Conservation (phyloP, 2,797 vertebrate genomes). For the Myiothlypis chrysogaster region DNA sequence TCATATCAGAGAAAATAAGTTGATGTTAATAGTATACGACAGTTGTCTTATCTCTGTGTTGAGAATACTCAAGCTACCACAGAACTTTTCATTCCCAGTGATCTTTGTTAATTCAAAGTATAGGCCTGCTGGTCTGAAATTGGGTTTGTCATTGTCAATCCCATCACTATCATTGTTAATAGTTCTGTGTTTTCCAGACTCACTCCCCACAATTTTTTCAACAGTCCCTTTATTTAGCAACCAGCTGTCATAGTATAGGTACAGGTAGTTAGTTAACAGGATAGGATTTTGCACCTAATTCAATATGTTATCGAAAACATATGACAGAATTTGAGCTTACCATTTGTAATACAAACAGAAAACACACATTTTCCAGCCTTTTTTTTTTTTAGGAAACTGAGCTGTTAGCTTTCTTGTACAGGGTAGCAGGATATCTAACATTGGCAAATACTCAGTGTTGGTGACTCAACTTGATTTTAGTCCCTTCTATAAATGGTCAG, state of each 20-base stretch:
- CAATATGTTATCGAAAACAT: background rate
- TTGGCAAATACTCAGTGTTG: background rate
- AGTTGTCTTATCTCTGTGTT: background rate
- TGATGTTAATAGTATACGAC: background rate
- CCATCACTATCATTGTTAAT: background rate
- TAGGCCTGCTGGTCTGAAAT: background rate
- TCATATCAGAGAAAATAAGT: background rate
- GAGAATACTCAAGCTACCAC: background rate
- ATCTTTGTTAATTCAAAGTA: slow-evolving; percentile 19
- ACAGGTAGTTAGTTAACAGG: background rate
- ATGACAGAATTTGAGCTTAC: background rate
- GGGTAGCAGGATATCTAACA: background rate
- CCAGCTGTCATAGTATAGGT: background rate
- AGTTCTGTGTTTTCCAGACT: background rate
- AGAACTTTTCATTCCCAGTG: background rate
- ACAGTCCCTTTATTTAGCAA: background rate
- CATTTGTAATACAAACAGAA: background rate
- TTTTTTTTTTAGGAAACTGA: background rate
- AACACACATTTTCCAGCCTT: background rate
- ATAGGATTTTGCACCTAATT: background rate
- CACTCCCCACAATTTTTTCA: background rate
- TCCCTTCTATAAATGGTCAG: background rate
- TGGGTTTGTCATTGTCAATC: background rate
- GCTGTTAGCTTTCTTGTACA: background rate
- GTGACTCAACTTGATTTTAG: background rate